Evolutionary conservation across 1,140 invertebrate species (phyloP).

Genomic region (Anastrepha obliqua): DNA sequence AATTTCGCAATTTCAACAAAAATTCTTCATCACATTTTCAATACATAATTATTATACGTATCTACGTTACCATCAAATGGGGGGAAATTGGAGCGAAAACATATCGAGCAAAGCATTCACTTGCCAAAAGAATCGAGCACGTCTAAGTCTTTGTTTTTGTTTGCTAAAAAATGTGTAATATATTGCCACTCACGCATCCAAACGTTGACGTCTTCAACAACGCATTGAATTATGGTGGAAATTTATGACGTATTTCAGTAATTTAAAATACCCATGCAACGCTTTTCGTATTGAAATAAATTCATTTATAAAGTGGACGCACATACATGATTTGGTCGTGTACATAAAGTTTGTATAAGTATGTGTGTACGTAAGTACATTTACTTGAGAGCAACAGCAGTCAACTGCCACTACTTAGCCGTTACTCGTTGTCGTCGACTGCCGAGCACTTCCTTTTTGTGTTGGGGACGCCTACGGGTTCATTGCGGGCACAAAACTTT

Average conservation of each 20-base stretch:
- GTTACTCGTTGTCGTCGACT: not conserved
- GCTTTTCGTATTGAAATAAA: not conserved
- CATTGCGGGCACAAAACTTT: not conserved
- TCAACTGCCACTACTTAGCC: too few relatives aligned
- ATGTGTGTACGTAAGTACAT: not conserved
- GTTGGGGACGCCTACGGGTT: not conserved
- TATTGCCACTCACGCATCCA: conserved; percentile 39
- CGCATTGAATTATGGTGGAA: not conserved
- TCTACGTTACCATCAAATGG: not conserved
- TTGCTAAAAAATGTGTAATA: not conserved
- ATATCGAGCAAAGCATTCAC: not conserved
- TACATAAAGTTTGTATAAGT: too few relatives aligned
- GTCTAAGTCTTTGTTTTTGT: not conserved
- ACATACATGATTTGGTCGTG: not conserved
- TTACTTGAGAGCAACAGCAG: too few relatives aligned
- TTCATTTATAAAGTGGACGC: not conserved
- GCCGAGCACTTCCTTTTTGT: not conserved
- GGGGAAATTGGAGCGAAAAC: not conserved
- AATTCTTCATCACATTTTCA: not conserved
- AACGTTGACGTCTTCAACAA: conserved; percentile 1
- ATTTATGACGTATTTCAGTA: conserved; percentile 15
- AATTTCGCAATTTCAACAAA: conserved; percentile 18
- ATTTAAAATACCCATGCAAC: not conserved
- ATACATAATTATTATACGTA: not conserved
- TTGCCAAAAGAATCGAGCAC: not conserved